Percentiles rank a stretch among this genome's conserved stretches.
Evolutionary conservation across 2,888 invertebrate species (phyloP).

Genomic region (Drosophila formosana): DNA sequence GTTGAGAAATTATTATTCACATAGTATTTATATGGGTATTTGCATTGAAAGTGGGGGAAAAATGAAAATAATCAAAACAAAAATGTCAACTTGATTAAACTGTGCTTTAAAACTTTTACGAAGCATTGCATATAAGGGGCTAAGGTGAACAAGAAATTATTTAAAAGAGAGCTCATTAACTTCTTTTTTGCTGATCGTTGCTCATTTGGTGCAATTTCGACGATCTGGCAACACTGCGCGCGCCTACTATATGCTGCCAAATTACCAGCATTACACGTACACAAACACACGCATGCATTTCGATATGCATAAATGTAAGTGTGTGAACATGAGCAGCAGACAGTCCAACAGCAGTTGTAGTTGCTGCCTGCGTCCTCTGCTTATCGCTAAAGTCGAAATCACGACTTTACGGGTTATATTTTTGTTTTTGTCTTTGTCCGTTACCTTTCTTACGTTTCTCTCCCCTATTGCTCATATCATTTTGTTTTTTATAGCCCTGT

Average conservation of each 20-base stretch:
- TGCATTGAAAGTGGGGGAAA: too few species aligned
- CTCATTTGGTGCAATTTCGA: neutral
- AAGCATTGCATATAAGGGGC: too few species aligned
- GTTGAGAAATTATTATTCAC: too few species aligned
- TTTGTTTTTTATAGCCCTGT: conserved; percentile 35
- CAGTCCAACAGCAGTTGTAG: conserved; percentile 17
- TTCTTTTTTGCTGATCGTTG: neutral
- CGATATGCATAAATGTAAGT: neutral
- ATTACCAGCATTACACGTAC: conserved; percentile 37
- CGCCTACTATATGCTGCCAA: conserved; percentile 17
- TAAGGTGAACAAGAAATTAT: too few species aligned
- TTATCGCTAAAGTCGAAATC: conserved; percentile 76
- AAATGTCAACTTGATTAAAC: too few species aligned
- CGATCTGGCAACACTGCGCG: conserved; percentile 39
- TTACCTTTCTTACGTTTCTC: conserved; percentile 35
- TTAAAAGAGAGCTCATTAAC: too few species aligned
- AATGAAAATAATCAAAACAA: too few species aligned
- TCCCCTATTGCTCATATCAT: conserved; percentile 15
- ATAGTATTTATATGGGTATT: too few species aligned
- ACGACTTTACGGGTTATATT: conserved; percentile 65
- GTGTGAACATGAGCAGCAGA: conserved; percentile 13
- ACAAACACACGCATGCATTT: neutral
- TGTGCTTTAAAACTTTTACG: too few species aligned
- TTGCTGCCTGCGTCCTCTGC: conserved; percentile 41
- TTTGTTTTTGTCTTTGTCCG: conserved; percentile 36